Conservation (phyloP, 2,888 invertebrate genomes). For the Steinernema hermaphroditum region DNA sequence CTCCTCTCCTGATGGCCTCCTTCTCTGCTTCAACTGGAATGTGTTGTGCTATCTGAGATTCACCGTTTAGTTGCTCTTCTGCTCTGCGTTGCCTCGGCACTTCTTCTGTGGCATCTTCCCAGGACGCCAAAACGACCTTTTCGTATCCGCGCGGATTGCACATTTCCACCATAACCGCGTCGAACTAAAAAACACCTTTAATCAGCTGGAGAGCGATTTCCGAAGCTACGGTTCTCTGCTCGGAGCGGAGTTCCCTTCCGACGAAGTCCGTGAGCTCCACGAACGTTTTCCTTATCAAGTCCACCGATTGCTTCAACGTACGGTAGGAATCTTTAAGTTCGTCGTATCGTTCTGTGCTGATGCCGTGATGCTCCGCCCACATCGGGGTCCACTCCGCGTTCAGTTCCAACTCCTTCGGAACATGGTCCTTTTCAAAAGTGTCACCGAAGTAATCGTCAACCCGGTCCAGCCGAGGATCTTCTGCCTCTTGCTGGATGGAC, state of each 20-base stretch:
- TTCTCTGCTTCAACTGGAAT: not conserved
- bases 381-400: not conserved
- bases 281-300: not conserved
- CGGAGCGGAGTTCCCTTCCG: not conserved
- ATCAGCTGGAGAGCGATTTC: no score
- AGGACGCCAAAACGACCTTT: not conserved
- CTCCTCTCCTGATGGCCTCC: not conserved
- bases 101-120: not conserved
- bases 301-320: constrained; percentile 5
- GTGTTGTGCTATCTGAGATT: not conserved
- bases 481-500: not conserved
- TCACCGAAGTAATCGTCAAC: constrained; percentile 9
- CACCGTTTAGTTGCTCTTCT: not conserved
- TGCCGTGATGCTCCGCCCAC: constrained; percentile 13
- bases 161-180: not conserved
- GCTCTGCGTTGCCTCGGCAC: no score
- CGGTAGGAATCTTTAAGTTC: constrained; percentile 9
- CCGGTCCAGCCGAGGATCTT: not conserved
- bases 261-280: not conserved
- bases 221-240: not conserved
- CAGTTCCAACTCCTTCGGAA: constrained; percentile 10
- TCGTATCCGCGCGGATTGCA: not conserved
- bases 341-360: not conserved
- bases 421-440: not conserved
- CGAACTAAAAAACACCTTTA: not conserved